phyloP scores from a whole-genome alignment of 2,888 invertebrate genomes.

The Celastrina argiolus region DNA sequence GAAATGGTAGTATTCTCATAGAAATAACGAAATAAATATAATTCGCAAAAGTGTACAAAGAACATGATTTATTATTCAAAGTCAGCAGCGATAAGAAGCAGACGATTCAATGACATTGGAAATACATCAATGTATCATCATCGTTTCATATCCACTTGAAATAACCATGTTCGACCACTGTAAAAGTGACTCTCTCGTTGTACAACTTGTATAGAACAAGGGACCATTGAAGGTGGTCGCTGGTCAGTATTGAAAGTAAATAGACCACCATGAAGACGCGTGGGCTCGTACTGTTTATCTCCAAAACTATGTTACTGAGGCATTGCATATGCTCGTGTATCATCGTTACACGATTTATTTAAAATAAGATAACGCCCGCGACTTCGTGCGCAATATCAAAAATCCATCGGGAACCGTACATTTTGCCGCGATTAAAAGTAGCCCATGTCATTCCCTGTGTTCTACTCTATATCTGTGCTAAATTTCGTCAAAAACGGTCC shows the following conservation, averaged over 20 bases:
- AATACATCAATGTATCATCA: not conserved
- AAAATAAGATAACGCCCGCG: too few species aligned
- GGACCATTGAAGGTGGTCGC: not conserved
- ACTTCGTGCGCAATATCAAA: too few species aligned
- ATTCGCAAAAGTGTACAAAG: not conserved
- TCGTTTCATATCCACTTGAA: constrained; percentile 1
- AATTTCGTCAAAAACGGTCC: too few species aligned
- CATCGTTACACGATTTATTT: not conserved
- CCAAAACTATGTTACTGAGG: constrained; percentile 34
- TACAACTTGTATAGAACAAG: not conserved
- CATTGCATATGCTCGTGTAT: constrained; percentile 17
- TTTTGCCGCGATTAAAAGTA: too few species aligned
- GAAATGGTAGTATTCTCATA: not conserved
- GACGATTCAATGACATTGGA: not conserved
- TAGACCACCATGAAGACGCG: constrained; percentile 42
- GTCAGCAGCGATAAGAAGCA: not conserved
- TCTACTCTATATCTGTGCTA: too few species aligned
- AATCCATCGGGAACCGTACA: too few species aligned
- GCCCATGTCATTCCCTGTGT: too few species aligned
- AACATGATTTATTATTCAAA: not conserved
- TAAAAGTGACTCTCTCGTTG: not conserved
- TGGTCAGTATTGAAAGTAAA: constrained; percentile 35
- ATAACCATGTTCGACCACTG: not conserved
- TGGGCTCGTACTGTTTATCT: constrained; percentile 37
- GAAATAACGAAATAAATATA: not conserved